phyloP scores from a whole-genome alignment of 2,113 vertebrate genomes.

The Oryzias javanicus region DNA sequence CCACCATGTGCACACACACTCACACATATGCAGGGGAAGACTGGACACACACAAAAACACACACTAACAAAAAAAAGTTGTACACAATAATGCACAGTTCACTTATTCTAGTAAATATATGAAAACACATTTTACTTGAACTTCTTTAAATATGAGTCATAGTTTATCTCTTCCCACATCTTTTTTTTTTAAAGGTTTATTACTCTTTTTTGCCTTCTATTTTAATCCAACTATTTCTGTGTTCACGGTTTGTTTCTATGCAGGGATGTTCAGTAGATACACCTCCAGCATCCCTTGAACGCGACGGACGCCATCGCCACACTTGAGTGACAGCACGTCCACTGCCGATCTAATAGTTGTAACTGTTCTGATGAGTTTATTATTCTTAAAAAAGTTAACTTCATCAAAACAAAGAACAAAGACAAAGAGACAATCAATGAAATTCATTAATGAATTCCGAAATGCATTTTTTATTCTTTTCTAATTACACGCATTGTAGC shows the following conservation, averaged over 20 bases:
- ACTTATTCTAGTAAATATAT: no score
- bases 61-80: conserved; percentile 54
- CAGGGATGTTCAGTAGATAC: conserved; percentile 63
- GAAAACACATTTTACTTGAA: no score
- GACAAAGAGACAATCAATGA: conserved; percentile 72
- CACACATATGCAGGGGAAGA: conserved; percentile 14
- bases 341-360: conserved; percentile 35
- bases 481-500: conserved; percentile 79
- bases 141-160: no score
- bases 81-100: conserved; percentile 39
- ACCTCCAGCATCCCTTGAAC: conserved; percentile 44
- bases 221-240: conserved; percentile 45
- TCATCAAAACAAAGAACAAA: conserved; percentile 74
- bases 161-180: conserved; percentile 8
- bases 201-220: conserved; percentile 50
- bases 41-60: conserved; percentile 23
- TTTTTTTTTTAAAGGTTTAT: conserved; percentile 50
- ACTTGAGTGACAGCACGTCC: conserved; percentile 32
- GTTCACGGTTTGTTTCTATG: conserved; percentile 44
- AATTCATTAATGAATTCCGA: conserved; percentile 77
- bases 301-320: conserved; percentile 38
- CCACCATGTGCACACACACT: conserved; percentile 28
- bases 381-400: conserved; percentile 67
- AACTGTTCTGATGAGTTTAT: conserved; percentile 65
- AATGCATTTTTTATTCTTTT: conserved; percentile 76